Evolutionary conservation across 2,888 invertebrate genomes (phyloP), one percentile per base, ranked within the genome.

Genomic region (Nemotelus nigrinus): DNA sequence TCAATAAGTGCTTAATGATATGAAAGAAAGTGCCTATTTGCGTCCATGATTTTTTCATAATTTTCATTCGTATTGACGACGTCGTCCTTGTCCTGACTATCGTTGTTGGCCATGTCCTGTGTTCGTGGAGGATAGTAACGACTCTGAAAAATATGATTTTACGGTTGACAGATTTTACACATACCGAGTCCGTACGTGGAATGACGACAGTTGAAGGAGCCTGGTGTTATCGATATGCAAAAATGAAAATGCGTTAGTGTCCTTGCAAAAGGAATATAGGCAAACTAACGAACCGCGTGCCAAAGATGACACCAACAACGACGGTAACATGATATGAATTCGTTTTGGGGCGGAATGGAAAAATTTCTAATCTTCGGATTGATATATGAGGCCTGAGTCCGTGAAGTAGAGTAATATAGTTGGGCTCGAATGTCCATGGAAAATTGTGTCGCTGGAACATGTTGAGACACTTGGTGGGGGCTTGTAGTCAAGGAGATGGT

Each of bases 11-110:
- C n/a, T 74, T 74, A 74, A 74, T 74, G 74, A 63, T 48, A 60
- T 74, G 74, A 74, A 74, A 74, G 63, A 63, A 74, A 74, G 70
- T 70, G 53, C 70, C 70, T 70, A 70, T 70, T 70, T 70, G 70
- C 55, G 70, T 70, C 70, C 70, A 70, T 70, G 70, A 70, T 70
- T 70, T 70, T 70, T 70, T 70, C 53, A 70, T 70, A 70, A 70
- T 70, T 39, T 55, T 55, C 41, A 55, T 43, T 53, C 53, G 25
- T 41, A 43, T 55, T 70, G 70, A 53, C 55, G 47, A 55, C 70
- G 70, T 70, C 74, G 50, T 65, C 44, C 65, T 65, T 10, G 50
- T 50, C 7, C 50, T 50, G 50, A 50, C 25, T 3, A 10, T 7
- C 57, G 10, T 57, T 25, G 53, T 7, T 10, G 57, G 3, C 10